Evolutionary conservation across 2,888 invertebrate genomes (phyloP).

Genomic region (Eilema caniola): DNA sequence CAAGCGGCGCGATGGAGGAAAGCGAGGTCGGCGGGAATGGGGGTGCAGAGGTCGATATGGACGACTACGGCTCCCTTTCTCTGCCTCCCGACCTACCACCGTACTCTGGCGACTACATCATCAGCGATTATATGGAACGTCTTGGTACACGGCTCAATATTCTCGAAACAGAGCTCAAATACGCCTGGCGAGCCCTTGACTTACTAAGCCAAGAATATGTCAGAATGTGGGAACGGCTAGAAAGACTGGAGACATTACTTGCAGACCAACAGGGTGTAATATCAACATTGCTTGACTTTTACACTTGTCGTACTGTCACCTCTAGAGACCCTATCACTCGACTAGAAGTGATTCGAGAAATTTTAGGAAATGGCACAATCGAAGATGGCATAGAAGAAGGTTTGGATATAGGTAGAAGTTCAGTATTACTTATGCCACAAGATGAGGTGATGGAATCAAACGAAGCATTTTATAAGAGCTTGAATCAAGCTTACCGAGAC

Average conservation of each 20-base stretch:
- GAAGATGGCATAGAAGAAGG: slow-evolving; percentile 90
- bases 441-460: slow-evolving; percentile 90
- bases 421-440: slow-evolving; percentile 74
- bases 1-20: slow-evolving; percentile 85
- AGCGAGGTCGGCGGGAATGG: slow-evolving; percentile 86
- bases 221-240: slow-evolving; percentile 97
- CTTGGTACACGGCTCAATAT: slow-evolving; percentile 95
- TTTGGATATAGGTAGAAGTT: slow-evolving; percentile 84
- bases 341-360: slow-evolving; percentile 89
- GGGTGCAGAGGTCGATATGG: slow-evolving; percentile 85
- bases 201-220: slow-evolving; percentile 96
- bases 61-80: slow-evolving; percentile 85
- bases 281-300: slow-evolving; percentile 94
- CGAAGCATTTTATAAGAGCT: slow-evolving; percentile 95
- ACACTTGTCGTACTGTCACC: slow-evolving; percentile 85
- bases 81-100: slow-evolving; percentile 84
- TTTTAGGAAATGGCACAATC: slow-evolving; percentile 88
- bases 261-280: slow-evolving; percentile 97
- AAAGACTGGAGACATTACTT: slow-evolving; percentile 94
- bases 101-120: slow-evolving; percentile 91
- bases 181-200: slow-evolving; percentile 97
- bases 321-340: slow-evolving; percentile 85
- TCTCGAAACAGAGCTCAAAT: slow-evolving; percentile 95
- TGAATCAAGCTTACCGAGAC: slow-evolving; percentile 95
- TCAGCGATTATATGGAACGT: slow-evolving; percentile 96